A percentile compares a stretch with the other conserved stretches of the same genome.
These are phyloP conservation scores for Anoplius nigerrimus DNA, from an alignment of 2,888 invertebrate species.

Conservation along the genomic window DNA sequence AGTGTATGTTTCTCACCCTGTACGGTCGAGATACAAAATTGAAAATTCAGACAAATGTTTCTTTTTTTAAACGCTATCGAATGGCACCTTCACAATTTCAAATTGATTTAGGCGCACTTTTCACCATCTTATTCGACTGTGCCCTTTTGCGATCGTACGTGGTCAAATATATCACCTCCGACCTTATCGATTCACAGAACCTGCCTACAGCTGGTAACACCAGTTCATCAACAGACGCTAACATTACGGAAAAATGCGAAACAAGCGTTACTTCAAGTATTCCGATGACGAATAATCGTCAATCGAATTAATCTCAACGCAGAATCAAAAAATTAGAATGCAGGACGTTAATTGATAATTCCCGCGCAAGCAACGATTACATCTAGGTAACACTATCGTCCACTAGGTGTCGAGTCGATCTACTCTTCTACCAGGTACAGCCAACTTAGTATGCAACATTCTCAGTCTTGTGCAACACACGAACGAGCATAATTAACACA, in stretches of 20 bases:
- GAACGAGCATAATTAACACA: not conserved
- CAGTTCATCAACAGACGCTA: too few relatives aligned
- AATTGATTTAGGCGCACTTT: too few relatives aligned
- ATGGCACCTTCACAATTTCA: too few relatives aligned
- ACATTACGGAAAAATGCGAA: not conserved
- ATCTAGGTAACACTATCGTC: not conserved
- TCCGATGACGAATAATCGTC: too few relatives aligned
- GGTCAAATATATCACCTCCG: not conserved
- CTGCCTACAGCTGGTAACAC: not conserved
- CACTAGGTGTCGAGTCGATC: conserved; percentile 27
- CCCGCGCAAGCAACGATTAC: too few relatives aligned
- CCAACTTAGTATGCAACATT: not conserved
- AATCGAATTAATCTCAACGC: too few relatives aligned
- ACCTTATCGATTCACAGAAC: not conserved
- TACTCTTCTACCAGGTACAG: not conserved
- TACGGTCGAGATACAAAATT: too few relatives aligned
- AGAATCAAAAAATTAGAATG: not conserved
- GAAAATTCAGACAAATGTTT: too few relatives aligned
- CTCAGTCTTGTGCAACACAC: not conserved
- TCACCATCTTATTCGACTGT: too few relatives aligned
- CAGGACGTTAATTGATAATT: not conserved
- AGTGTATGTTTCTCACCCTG: too few relatives aligned
- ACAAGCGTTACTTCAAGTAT: too few relatives aligned
- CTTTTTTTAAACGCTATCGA: too few relatives aligned
- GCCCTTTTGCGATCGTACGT: not conserved